Evolutionary conservation across 1,140 invertebrate genomes (phyloP).

Genomic region (Musca vetustissima): DNA sequence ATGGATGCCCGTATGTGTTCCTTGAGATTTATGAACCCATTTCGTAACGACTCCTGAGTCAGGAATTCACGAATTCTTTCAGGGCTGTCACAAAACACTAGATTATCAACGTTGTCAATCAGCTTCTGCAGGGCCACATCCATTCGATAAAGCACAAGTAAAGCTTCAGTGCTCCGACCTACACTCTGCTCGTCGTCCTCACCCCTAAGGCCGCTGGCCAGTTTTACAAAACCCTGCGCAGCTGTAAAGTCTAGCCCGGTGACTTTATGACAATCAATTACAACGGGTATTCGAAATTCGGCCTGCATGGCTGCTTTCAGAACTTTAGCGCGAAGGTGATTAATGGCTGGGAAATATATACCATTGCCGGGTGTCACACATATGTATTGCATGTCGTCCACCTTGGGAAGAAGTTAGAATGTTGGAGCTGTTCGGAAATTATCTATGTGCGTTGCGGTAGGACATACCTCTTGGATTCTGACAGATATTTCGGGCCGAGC

Average conservation of each 20-base stretch:
- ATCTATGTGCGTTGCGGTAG: background rate
- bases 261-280: constrained; percentile 65
- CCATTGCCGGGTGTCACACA: constrained; percentile 64
- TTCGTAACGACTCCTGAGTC: constrained; percentile 50
- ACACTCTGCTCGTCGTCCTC: constrained; percentile 1
- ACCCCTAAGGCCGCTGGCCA: constrained; percentile 43
- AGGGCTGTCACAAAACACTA: constrained; percentile 48
- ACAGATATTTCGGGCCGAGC: constrained; percentile 74
- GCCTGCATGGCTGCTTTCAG: constrained; percentile 56
- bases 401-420: constrained; percentile 32
- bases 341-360: constrained; percentile 67
- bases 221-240: constrained; percentile 51
- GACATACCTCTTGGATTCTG: constrained; percentile 59
- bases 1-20: constrained; percentile 53
- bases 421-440: background rate
- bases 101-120: constrained; percentile 45
- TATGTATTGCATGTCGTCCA: constrained; percentile 58
- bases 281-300: constrained; percentile 57
- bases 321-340: constrained; percentile 61
- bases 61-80: constrained; percentile 44
- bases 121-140: constrained; percentile 37
- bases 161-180: constrained; percentile 30
- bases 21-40: constrained; percentile 48
- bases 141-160: constrained; percentile 46
- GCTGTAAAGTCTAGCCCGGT: constrained; percentile 67